These are phyloP conservation scores for Furcifer pardalis DNA, from an alignment of 2,797 vertebrate species.

Conservation along the genomic window DNA sequence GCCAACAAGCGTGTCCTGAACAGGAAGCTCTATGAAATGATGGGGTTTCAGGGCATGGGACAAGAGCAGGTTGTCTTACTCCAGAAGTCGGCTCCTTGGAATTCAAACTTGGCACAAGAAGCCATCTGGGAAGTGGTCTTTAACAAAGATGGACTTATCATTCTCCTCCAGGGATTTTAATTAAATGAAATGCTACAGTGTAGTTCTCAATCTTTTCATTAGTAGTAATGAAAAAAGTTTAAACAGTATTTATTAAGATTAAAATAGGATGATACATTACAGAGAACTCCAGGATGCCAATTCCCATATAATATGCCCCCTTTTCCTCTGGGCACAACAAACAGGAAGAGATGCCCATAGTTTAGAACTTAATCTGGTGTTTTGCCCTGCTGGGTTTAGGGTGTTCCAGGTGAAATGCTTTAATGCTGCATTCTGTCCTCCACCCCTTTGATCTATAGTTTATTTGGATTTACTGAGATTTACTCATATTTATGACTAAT, in stretches of 20 bases:
- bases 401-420: neutral
- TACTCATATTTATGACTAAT: too few species aligned
- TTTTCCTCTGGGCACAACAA: neutral
- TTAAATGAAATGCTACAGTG: slow-evolving; percentile 53
- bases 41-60: slow-evolving; percentile 43
- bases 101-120: slow-evolving; percentile 19
- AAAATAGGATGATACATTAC: slow-evolving; percentile 13
- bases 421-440: too few species aligned
- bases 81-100: slow-evolving; percentile 50
- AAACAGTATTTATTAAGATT: slow-evolving; percentile 20
- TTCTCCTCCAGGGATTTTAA: slow-evolving; percentile 40
- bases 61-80: slow-evolving; percentile 32
- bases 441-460: too few species aligned
- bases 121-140: slow-evolving; percentile 42
- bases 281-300: neutral
- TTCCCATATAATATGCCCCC: slow-evolving; percentile 2
- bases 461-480: too few species aligned
- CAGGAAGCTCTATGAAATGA: slow-evolving; percentile 54
- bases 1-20: slow-evolving; percentile 44
- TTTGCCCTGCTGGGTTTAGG: neutral
- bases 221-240: neutral
- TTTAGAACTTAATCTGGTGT: neutral
- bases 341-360: neutral
- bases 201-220: slow-evolving; percentile 23
- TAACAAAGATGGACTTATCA: slow-evolving; percentile 39